Base-by-base conservation (phyloP, 1,140 invertebrate genomes). In the Hylyphantes graminicola region DNA sequence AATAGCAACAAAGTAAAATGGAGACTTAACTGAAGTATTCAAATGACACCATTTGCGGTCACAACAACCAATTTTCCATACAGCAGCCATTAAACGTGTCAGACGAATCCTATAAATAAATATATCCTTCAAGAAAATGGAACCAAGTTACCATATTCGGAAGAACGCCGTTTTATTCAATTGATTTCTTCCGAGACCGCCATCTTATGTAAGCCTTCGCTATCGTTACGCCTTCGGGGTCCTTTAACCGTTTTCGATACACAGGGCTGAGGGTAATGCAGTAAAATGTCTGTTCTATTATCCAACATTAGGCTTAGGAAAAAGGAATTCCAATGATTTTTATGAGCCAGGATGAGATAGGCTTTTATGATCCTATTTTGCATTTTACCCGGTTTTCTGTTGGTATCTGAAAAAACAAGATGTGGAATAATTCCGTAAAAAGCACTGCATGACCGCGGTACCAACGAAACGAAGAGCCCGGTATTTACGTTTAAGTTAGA, bases 231-330 rank as follows among this genome's bases (percentile, higher is more conserved):
- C 35, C 35, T 35, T 35, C 35, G 35, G 35, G 35, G 1, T 5
- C 35, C 35, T 35, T 35, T 35, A 35, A 35, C 35, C 35, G 35
- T 35, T 35, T 35, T 35, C 35, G 17, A 51, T 48, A 61, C 57
- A 61, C 57, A 76, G 17, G 21, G 48, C 9, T 8, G 35, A 35
- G 35, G 35, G 35, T 35, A 35, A 35, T 35, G 35, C 21, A 70
- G 65, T 80, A 80, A 80, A 80, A 80, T 55, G 72, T 48, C 35
- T 70, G 65, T 68, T 80, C 77, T 70, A 80, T 80, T 80, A 80
- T 70, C 77, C 77, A 51, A 67, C 65, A 80, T 70, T 80, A 70
- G 63, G 55, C 67, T 21, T 53, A 68, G 48, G 48, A 53, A 70
- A 54, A 50, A 35, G 50, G 65, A 80, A 35, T 35, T 67, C 70